Conservation (phyloP, 1,140 invertebrate species). For the Drosophila pallidifrons region DNA sequence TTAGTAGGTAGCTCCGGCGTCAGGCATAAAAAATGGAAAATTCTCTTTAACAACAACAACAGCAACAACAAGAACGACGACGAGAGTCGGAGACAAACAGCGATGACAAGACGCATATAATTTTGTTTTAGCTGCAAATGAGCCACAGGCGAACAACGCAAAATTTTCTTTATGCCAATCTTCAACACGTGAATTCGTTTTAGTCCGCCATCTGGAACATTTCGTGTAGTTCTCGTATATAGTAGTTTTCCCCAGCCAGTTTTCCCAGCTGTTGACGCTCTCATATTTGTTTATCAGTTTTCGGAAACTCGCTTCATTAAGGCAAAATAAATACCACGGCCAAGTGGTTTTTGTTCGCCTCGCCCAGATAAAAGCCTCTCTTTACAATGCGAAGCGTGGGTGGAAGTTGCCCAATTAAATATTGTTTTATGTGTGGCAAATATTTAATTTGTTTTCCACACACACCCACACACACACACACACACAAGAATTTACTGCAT, state of each 20-base stretch:
- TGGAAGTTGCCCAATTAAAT: conserved; percentile 37
- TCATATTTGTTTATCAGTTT: conserved; percentile 79
- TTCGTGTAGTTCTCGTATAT: not conserved
- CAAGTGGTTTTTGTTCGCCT: conserved; percentile 64
- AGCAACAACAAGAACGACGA: conserved; percentile 2
- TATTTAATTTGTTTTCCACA: conserved; percentile 34
- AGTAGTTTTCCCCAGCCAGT: not conserved
- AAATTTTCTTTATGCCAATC: not conserved
- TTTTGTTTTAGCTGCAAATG: conserved; percentile 70
- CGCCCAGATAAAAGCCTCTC: conserved; percentile 51
- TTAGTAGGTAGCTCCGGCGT: conserved; percentile 66
- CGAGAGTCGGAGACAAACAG: conserved; percentile 15
- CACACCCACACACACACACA: too few relatives aligned
- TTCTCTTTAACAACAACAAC: conserved; percentile 23
- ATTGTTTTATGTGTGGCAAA: conserved; percentile 42
- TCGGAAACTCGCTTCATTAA: conserved; percentile 63
- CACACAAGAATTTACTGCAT: conserved; percentile 22
- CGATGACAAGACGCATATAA: conserved; percentile 57
- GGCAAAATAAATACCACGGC: conserved; percentile 78
- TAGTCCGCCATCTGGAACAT: conserved; percentile 19
- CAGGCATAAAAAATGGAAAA: conserved; percentile 44
- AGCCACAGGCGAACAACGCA: conserved; percentile 44
- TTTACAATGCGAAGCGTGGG: not conserved
- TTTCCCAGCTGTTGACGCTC: conserved; percentile 65
- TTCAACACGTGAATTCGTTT: conserved; percentile 26